A percentile compares a stretch with the other conserved stretches of the same genome.
phyloP scores from a whole-genome alignment of 2,888 invertebrate genomes.

The Leptura quadrifasciata region DNA sequence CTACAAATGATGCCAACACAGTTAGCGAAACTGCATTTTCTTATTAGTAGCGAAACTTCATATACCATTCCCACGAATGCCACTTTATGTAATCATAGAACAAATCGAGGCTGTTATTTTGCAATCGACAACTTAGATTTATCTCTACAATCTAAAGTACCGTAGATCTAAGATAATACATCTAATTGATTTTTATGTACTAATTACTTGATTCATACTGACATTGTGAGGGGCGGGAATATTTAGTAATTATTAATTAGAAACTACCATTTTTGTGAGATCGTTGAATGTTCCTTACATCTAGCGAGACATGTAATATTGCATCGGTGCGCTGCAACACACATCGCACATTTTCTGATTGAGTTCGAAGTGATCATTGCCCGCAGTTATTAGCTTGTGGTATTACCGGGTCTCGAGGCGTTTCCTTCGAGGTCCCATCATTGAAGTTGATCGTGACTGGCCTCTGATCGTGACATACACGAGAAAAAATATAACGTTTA shows the following conservation, averaged over 20 bases:
- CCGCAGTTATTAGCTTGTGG: conserved; percentile 68
- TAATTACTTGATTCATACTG: conserved; percentile 7
- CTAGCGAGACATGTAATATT: background rate
- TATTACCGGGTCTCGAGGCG: conserved; percentile 68
- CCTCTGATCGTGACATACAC: conserved; percentile 70
- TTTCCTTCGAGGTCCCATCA: conserved; percentile 67
- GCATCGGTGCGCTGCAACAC: background rate
- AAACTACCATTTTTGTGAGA: background rate
- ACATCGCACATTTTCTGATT: conserved; percentile 50
- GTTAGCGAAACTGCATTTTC: no score
- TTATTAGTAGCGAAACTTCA: background rate
- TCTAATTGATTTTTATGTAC: conserved; percentile 7
- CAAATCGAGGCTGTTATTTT: background rate
- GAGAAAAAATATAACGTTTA: conserved; percentile 67
- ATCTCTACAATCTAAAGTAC: background rate
- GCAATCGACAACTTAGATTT: background rate
- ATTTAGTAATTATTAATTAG: background rate
- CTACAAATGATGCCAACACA: no score
- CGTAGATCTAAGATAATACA: background rate
- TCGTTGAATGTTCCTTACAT: background rate
- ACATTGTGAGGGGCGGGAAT: background rate
- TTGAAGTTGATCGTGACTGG: conserved; percentile 70
- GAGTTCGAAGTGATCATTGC: conserved; percentile 63
- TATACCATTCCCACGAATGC: background rate
- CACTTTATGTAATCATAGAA: conserved; percentile 7